Evolutionary conservation across 2,113 vertebrate species (phyloP), one percentile per base, ranked within the genome.

Genomic region (Chionis minor): DNA sequence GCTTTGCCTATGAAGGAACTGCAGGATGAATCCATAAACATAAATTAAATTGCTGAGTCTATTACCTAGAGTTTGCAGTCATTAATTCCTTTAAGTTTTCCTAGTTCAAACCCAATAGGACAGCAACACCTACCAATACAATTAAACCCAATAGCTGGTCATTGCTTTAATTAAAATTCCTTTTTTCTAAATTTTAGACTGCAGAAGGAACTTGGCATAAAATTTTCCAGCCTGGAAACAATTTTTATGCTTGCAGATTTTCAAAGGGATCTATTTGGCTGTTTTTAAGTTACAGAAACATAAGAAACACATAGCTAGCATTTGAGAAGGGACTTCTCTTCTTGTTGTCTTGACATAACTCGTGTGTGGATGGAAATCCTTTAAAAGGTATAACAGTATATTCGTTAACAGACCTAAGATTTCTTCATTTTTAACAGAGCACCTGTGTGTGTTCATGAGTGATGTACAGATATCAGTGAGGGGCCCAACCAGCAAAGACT

Each of bases 181-280:
- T 44, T 79, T 77, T 83, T 86, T 23, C 73, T 69, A 58, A 58
- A 61, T 81, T 92, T 95, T 82, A 88, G 26, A 44, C 63, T 47
- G 28, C 56, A 84, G 54, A 56, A 80, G 75, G 59, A 88, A 88
- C 35, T 92, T 96, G 89, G 35, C 72, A 59, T 47, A 74, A 51
- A 51, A 47, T 54, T 66, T 87, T 51, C 72, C 65, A 81, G 77
- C 72, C 83, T 95, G 86, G 79, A 92, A 96, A 63, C 33, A 95
- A 85, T 92, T 94, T 91, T 85, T 96, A 19, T 71, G 45, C 78
- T 55, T 85, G 26, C 18, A 77, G 79, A 61, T 88, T 81, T 91
- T 93, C 67, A 95, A 96, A 96, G 78, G 38, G 49, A 94, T 32
- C 13, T 77, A 38, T 56, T 77, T 90, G 73, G 26, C 56, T 72